phyloP scores from a whole-genome alignment of 2,113 vertebrate species.

The Opisthocomus hoazin region DNA sequence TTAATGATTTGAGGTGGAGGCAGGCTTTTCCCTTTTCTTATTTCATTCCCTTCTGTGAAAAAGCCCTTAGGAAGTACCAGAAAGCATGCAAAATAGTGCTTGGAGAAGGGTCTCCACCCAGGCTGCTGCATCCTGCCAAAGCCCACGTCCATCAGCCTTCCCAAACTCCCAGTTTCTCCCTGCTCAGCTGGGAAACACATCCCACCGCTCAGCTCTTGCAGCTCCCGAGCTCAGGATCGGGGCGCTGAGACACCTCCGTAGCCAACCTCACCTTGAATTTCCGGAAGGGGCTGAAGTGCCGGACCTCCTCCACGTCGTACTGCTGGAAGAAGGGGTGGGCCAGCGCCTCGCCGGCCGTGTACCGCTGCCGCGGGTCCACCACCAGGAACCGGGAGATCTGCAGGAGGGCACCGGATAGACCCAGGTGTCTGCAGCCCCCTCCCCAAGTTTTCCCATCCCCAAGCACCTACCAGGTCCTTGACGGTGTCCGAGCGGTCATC shows the following conservation, averaged over 20 bases:
- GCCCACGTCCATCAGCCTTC: background rate
- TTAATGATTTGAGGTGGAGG: background rate
- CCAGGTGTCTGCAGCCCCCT: accelerated
- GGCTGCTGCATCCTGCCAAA: background rate
- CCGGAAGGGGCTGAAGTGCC: conserved; percentile 89
- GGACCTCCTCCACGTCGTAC: conserved; percentile 88
- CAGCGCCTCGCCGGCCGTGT: conserved; percentile 80
- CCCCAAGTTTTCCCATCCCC: background rate
- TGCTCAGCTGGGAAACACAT: background rate
- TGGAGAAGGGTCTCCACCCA: background rate
- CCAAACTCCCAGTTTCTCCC: background rate
- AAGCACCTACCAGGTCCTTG: conserved; percentile 86
- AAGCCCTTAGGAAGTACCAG: background rate
- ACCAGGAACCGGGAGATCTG: conserved; percentile 92
- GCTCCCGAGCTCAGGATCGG: accelerated
- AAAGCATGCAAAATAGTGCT: background rate
- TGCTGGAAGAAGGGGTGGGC: conserved; percentile 96
- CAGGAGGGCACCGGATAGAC: accelerated
- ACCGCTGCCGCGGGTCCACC: conserved; percentile 82
- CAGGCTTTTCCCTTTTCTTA: background rate
- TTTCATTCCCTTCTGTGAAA: background rate
- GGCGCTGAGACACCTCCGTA: background rate
- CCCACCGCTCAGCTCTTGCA: background rate
- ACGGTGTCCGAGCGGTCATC: conserved; percentile 94
- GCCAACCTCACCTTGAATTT: conserved; percentile 85